phyloP scores from a whole-genome alignment of 2,888 invertebrate species.

The Diarsia dahlii region DNA sequence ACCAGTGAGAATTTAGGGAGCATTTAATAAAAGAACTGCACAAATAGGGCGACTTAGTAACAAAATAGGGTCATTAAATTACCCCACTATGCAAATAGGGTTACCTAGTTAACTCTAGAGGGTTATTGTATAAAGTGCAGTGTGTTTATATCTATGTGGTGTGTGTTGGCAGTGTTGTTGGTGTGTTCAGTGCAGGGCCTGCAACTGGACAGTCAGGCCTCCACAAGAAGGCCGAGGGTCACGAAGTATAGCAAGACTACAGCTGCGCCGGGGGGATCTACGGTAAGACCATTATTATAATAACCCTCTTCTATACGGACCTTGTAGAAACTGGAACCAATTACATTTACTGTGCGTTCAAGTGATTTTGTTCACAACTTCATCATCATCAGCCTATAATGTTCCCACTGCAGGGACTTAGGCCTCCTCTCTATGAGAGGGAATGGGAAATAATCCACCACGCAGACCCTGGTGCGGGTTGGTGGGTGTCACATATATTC shows the following conservation, averaged over 20 bases:
- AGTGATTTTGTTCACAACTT: too few relatives aligned
- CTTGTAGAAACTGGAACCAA: too few relatives aligned
- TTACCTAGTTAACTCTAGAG: conserved; percentile 32
- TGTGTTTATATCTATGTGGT: conserved; percentile 75
- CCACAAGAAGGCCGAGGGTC: conserved; percentile 92
- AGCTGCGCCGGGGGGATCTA: conserved; percentile 83
- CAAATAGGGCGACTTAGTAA: neutral
- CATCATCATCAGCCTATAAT: too few relatives aligned
- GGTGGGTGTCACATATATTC: too few relatives aligned
- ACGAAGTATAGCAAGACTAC: conserved; percentile 92
- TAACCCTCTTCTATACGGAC: neutral
- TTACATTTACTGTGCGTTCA: too few relatives aligned
- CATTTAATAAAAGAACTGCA: neutral
- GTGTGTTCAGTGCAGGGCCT: conserved; percentile 86
- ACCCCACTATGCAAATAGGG: conserved; percentile 9
- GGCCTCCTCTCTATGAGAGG: too few relatives aligned
- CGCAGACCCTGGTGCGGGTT: too few relatives aligned
- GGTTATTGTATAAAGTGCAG: conserved; percentile 34
- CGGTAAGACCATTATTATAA: conserved; percentile 74
- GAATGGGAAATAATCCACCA: too few relatives aligned
- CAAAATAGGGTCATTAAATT: neutral
- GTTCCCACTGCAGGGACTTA: too few relatives aligned
- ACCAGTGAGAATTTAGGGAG: neutral
- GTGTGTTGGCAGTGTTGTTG: conserved; percentile 84
- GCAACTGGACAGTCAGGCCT: conserved; percentile 91